Conservation (phyloP, 2,888 invertebrate species). For the Oxytorus armatus region DNA sequence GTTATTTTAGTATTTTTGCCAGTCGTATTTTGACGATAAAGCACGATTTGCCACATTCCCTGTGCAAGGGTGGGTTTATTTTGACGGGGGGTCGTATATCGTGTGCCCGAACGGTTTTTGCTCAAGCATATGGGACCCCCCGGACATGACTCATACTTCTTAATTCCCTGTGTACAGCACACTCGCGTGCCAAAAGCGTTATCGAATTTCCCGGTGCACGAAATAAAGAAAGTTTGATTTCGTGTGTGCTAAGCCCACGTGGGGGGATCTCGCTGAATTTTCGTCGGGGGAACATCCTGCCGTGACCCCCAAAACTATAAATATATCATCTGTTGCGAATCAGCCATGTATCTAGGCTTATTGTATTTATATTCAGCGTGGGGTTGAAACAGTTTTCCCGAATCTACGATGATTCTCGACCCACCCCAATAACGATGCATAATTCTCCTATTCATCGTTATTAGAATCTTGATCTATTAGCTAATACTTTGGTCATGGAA, state of each 20-base stretch:
- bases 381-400: not conserved
- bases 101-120: conserved; percentile 37
- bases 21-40: conserved; percentile 47
- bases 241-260: conserved; percentile 7
- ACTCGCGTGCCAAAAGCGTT: conserved; percentile 27
- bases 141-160: conserved; percentile 54
- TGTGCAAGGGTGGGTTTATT: conserved; percentile 60
- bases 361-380: not conserved
- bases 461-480: not conserved
- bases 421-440: conserved; percentile 3
- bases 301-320: not conserved
- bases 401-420: conserved; percentile 6
- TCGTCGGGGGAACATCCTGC: not conserved
- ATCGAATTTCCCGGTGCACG: conserved; percentile 33
- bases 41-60: not conserved
- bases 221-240: conserved; percentile 27
- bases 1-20: conserved; percentile 34
- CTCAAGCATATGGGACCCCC: conserved; percentile 17
- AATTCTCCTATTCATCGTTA: not conserved
- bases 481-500: too few species aligned
- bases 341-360: not conserved
- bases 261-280: not conserved
- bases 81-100: conserved; percentile 50
- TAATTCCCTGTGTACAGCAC: conserved; percentile 15
- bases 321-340: not conserved